Conservation (phyloP, 1,140 invertebrate species). For the Mamestra configurata region DNA sequence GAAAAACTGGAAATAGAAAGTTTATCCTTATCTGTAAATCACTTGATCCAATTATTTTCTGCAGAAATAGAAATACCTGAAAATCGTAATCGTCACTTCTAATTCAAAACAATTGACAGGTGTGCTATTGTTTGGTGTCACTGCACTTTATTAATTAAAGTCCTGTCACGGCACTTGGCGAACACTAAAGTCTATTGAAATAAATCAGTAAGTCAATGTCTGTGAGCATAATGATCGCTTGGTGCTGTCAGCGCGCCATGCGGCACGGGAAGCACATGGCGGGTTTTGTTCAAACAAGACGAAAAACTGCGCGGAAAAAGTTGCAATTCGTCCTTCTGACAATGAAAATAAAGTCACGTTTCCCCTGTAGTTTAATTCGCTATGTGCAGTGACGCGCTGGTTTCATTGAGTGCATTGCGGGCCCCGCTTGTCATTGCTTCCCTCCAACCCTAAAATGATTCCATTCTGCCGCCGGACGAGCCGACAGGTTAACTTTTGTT, state of each 20-base stretch:
- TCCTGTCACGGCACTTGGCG: slow-evolving; percentile 19
- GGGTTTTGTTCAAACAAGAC: slow-evolving; percentile 62
- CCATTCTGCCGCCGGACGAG: slow-evolving; percentile 78
- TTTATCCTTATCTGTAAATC: neutral
- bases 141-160: slow-evolving; percentile 45
- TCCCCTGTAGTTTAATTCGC: slow-evolving; percentile 17
- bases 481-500: slow-evolving; percentile 87
- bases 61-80: neutral
- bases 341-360: slow-evolving; percentile 49
- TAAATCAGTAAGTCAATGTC: slow-evolving; percentile 68
- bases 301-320: neutral
- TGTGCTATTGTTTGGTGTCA: slow-evolving; percentile 24
- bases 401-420: slow-evolving; percentile 69
- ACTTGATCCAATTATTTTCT: neutral
- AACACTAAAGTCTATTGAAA: slow-evolving; percentile 53
- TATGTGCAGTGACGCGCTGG: slow-evolving; percentile 42
- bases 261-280: slow-evolving; percentile 79
- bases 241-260: slow-evolving; percentile 78
- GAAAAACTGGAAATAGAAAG: neutral
- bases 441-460: slow-evolving; percentile 85
- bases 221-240: slow-evolving; percentile 72
- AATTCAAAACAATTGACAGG: slow-evolving; percentile 1
- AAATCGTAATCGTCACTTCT: neutral
- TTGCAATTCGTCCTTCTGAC: slow-evolving; percentile 41
- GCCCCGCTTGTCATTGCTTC: slow-evolving; percentile 83